Percentiles rank a stretch among this genome's conserved stretches.
Conservation (phyloP, 2,797 vertebrate species). For the Lepus townsendii region DNA sequence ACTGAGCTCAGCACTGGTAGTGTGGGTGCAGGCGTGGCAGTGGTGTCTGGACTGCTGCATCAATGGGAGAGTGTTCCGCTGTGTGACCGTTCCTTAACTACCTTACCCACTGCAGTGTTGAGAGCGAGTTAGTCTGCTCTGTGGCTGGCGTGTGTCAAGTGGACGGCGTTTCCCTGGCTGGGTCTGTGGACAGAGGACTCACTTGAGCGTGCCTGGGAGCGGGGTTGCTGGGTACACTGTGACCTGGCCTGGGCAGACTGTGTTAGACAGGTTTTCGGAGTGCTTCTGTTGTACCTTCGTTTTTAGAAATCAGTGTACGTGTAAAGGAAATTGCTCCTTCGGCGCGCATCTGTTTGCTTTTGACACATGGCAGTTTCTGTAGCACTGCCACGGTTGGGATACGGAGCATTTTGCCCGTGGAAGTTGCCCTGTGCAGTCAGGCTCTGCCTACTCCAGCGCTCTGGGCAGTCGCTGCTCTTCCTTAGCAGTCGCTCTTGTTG, state of each 20-base stretch:
- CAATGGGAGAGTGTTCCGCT: background rate
- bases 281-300: background rate
- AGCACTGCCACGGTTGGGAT: background rate
- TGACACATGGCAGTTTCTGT: background rate
- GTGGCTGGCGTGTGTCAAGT: background rate
- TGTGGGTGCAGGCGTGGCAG: too few species aligned
- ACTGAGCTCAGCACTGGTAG: too few species aligned
- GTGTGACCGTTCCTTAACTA: background rate
- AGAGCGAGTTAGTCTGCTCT: background rate
- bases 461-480: background rate
- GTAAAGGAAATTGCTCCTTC: background rate
- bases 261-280: background rate
- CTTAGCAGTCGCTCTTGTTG: background rate
- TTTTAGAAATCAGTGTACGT: background rate
- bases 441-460: background rate
- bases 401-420: background rate
- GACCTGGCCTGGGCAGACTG: background rate
- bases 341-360: background rate
- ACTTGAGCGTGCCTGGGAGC: background rate
- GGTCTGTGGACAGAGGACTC: background rate
- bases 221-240: background rate
- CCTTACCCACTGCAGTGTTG: background rate
- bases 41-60: too few species aligned
- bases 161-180: fast-evolving
- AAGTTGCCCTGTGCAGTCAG: background rate